Conservation (phyloP, 2,888 invertebrate species). For the Eugnorisma glareosa region DNA sequence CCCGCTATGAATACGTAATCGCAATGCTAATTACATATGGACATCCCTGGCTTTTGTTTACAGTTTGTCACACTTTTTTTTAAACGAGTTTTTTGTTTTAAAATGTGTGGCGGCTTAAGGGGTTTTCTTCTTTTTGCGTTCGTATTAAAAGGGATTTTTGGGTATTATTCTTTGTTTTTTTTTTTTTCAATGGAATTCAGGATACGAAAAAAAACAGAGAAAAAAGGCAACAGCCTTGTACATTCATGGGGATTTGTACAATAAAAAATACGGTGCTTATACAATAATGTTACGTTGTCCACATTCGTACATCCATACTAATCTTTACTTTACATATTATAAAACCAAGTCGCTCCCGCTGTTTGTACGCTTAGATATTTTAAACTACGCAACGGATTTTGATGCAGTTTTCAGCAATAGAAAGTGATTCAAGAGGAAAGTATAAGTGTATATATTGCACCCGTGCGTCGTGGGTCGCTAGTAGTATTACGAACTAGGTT, state of each 20-base stretch:
- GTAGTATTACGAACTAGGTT: too few relatives aligned
- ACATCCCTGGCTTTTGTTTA: conserved; percentile 26
- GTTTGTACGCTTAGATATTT: too few relatives aligned
- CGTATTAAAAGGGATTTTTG: not conserved
- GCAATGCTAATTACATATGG: conserved; percentile 39
- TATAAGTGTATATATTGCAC: too few relatives aligned
- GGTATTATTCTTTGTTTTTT: not conserved
- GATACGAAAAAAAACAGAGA: too few relatives aligned
- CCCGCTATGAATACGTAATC: conserved; percentile 53
- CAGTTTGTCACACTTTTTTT: conserved; percentile 16
- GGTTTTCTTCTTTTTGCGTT: not conserved
- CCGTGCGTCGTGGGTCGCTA: too few relatives aligned
- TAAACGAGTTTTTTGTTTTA: not conserved
- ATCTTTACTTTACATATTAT: too few relatives aligned
- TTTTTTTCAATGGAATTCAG: too few relatives aligned
- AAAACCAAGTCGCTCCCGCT: too few relatives aligned
- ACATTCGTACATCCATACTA: not conserved
- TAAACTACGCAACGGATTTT: too few relatives aligned
- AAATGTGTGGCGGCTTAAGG: not conserved
- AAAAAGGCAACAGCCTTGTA: too few relatives aligned
- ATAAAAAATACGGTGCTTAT: not conserved
- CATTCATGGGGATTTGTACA: not conserved
- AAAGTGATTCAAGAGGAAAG: too few relatives aligned
- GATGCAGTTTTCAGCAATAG: too few relatives aligned
- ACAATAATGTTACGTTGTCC: not conserved